Conservation (phyloP, 2,113 vertebrate genomes). For the Embiotoca jacksoni region DNA sequence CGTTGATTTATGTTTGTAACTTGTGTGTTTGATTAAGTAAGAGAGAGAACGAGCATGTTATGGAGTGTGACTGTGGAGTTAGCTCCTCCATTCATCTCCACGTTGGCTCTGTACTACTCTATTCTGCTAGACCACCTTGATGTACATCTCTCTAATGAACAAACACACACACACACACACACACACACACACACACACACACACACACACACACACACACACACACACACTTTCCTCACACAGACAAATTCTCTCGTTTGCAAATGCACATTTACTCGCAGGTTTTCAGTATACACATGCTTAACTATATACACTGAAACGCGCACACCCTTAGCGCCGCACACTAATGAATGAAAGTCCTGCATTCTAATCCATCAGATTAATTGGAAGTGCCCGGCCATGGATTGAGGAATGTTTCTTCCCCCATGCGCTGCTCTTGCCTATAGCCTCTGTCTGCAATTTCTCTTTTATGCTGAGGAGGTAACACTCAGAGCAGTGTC, state of each 20-base stretch:
- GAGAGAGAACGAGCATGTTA: background rate
- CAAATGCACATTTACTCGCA: conserved; percentile 42
- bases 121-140: conserved; percentile 26
- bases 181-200: too few relatives aligned
- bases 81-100: conserved; percentile 16
- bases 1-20: background rate
- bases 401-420: conserved; percentile 79
- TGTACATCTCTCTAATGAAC: conserved; percentile 30
- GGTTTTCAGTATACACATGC: conserved; percentile 30
- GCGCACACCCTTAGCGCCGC: conserved; percentile 33
- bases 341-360: conserved; percentile 77
- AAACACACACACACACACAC: conserved; percentile 36
- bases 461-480: conserved; percentile 54
- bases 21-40: conserved; percentile 15
- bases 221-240: conserved; percentile 20
- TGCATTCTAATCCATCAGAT: conserved; percentile 83
- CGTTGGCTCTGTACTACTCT: conserved; percentile 32
- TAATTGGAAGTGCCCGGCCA: conserved; percentile 77
- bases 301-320: conserved; percentile 29
- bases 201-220: conserved; percentile 6
- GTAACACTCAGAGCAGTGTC: conserved; percentile 15
- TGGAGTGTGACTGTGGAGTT: conserved; percentile 13
- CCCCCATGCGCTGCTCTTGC: conserved; percentile 32
- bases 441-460: conserved; percentile 46
- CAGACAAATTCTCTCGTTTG: conserved; percentile 38